A percentile compares a stretch with the other conserved stretches of the same genome.
Conservation (phyloP, 2,797 vertebrate genomes). For the Pangasius macronema region DNA sequence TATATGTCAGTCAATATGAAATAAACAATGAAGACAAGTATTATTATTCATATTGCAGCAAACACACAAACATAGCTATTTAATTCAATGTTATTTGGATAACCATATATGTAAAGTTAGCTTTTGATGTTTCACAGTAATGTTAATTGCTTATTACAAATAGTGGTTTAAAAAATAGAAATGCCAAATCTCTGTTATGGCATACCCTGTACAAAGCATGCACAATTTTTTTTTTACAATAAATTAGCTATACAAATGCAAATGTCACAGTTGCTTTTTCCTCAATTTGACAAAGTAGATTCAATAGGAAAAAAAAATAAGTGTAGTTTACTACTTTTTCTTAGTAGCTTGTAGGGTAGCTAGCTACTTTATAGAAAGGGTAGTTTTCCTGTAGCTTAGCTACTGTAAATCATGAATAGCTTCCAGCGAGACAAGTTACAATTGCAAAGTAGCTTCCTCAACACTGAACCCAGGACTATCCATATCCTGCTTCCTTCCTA, state of each 20-base stretch:
- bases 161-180: too few relatives aligned
- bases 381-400: not conserved
- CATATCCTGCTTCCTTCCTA: not conserved
- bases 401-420: not conserved
- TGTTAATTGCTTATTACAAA: not conserved
- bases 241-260: not conserved
- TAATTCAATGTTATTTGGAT: not conserved
- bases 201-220: not conserved
- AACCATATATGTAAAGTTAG: not conserved
- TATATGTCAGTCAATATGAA: not conserved
- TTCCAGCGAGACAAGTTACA: not conserved
- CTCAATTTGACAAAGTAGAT: not conserved
- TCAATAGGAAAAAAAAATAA: not conserved
- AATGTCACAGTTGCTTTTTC: not conserved
- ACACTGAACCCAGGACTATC: not conserved
- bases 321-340: not conserved
- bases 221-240: not conserved
- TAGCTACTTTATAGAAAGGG: not conserved
- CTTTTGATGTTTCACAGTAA: not conserved
- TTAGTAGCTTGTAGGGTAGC: not conserved
- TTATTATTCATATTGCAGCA: not conserved
- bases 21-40: not conserved
- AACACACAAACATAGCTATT: not conserved
- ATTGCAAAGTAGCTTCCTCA: not conserved
- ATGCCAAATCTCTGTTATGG: not conserved